Base-by-base conservation (phyloP, 2,797 vertebrate species). In the Astyanax mexicanus region DNA sequence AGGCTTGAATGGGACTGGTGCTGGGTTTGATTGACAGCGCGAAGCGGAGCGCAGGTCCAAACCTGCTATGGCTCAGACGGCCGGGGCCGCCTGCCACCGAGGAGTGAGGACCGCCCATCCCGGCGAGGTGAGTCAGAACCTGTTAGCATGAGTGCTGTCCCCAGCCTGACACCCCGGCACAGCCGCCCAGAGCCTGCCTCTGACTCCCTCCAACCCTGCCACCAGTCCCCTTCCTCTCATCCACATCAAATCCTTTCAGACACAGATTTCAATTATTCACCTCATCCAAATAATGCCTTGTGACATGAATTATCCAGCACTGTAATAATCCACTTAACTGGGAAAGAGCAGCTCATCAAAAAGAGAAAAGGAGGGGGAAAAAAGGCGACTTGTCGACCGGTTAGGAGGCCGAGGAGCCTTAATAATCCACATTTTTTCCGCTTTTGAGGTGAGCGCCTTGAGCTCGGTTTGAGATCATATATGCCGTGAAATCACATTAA, bases 181-280 rank as follows among this genome's bases (percentile, higher is more conserved):
- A 76, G 77, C 45, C 65, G 40, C 74, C 57, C 78, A 79, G 70
- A 67, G 37, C 75, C n/a, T 38, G 60, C 54, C 25, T 60, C 37
- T 75, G 35, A 75, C 84, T 85, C 88, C 88, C 87, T 77, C 85
- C 85, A 74, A 77, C 86, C 90, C 91, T 89, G 89, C 91, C 90
- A 90, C 88, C 87, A 86, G 90, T 90, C 90, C 86, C 89, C 88
- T 91, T 94, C 92, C 90, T 93, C 92, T 91, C 91, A 92, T 91
- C 92, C 92, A 93, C 90, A 93, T 92, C 91, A 93, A 94, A 94
- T 94, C 89, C 93, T 94, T 94, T 94, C 93, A 93, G 93, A 94
- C 93, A 94, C 91, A 93, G 93, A 94, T 94, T 94, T 94, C 92
- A 94, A 94, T 94, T 94, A 94, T 94, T 94, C 93, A 94, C 93